Conservation (phyloP, 2,113 vertebrate genomes). For the Ranitomeya imitator region DNA sequence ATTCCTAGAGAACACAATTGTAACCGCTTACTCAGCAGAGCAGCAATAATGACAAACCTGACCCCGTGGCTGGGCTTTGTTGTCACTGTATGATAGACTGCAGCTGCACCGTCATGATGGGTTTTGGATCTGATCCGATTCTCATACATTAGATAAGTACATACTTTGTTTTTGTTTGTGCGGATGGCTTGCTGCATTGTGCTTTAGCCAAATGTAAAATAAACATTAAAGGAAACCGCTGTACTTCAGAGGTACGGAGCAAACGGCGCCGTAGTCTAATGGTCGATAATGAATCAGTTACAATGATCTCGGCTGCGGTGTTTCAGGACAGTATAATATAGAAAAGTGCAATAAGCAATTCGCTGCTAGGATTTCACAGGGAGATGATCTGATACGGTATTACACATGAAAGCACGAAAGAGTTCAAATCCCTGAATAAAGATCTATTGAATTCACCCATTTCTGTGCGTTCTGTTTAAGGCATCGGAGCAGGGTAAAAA, state of each 20-base stretch:
- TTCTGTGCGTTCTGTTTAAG: not conserved
- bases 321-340: not conserved
- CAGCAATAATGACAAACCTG: not conserved
- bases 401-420: not conserved
- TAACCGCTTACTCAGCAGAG: slow-evolving; percentile 1
- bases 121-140: slow-evolving; percentile 3
- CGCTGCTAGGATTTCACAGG: not conserved
- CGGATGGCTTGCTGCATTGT: not conserved
- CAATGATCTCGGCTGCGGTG: slow-evolving; percentile 6
- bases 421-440: not conserved
- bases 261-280: not conserved
- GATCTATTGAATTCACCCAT: not conserved
- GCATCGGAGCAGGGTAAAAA: not conserved
- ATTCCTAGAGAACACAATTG: not conserved
- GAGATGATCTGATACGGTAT: not conserved
- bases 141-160: not conserved
- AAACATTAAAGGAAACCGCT: not conserved
- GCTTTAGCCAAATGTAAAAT: not conserved
- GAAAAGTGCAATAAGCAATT: slow-evolving; percentile 3
- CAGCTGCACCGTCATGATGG: not conserved
- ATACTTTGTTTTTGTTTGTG: not conserved
- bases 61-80: not conserved
- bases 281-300: slow-evolving; percentile 1
- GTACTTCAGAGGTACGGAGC: not conserved
- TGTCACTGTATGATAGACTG: not conserved